Percentiles rank a stretch among this genome's conserved stretches.
Conservation (phyloP, 2,888 invertebrate species). For the Eledone cirrhosa region DNA sequence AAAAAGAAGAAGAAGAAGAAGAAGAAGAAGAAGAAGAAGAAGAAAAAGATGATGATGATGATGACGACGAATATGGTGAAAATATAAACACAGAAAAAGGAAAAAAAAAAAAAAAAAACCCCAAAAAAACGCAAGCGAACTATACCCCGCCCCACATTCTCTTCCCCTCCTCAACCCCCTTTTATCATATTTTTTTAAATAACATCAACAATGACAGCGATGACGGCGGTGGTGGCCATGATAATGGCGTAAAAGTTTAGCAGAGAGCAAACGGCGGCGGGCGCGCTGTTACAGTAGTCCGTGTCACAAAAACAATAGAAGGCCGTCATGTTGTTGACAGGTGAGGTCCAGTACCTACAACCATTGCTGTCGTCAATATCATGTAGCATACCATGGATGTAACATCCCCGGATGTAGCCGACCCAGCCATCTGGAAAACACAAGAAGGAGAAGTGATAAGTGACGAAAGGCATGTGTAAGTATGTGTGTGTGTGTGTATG, state of each 20-base stretch:
- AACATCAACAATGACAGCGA: background rate
- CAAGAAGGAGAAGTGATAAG: background rate
- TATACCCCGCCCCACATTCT: no score
- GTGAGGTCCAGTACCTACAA: constrained; percentile 44
- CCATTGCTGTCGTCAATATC: constrained; percentile 49
- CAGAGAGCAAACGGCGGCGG: background rate
- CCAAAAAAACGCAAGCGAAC: no score
- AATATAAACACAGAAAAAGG: no score
- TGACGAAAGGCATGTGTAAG: background rate
- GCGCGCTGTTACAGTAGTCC: constrained; percentile 45
- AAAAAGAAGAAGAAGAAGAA: no score
- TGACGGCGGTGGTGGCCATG: background rate
- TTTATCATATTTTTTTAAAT: background rate
- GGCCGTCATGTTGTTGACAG: constrained; percentile 41
- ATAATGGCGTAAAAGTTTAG: constrained; percentile 26
- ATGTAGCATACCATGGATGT: constrained; percentile 40
- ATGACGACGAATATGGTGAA: no score
- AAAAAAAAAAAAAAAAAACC: no score
- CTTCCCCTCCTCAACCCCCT: no score
- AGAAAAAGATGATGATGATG: no score
- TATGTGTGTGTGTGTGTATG: no score
- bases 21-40: no score
- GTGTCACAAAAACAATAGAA: constrained; percentile 52
- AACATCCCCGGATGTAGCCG: constrained; percentile 47
- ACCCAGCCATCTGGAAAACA: constrained; percentile 39